Percentiles rank a stretch among this genome's conserved stretches.
These are phyloP conservation scores for Myrmecophaga tridactyla DNA, from an alignment of 2,113 vertebrate genomes.

Conservation along the genomic window DNA sequence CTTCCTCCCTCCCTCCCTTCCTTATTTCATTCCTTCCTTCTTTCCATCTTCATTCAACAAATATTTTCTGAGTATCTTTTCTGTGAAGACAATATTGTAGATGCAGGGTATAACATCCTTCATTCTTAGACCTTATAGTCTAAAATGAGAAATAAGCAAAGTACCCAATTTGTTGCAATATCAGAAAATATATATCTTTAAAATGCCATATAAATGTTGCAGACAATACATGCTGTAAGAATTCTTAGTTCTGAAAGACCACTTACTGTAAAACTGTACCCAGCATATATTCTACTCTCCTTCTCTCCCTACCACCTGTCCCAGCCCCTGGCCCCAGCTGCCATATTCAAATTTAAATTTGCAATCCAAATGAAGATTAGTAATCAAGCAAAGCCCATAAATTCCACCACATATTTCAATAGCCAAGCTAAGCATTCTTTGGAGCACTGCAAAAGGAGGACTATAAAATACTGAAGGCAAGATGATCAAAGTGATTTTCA, in stretches of 20 bases:
- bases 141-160: not conserved
- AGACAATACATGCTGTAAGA: not conserved
- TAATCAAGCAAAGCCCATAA: conserved; percentile 30
- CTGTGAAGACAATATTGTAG: not conserved
- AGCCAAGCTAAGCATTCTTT: conserved; percentile 34
- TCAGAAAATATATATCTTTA: not conserved
- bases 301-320: not conserved
- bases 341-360: conserved; percentile 40
- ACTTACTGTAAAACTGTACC: not conserved
- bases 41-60: not conserved
- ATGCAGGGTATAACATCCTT: not conserved
- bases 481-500: conserved; percentile 24
- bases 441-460: not conserved
- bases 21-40: not conserved
- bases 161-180: not conserved
- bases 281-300: not conserved
- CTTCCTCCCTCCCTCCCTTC: not conserved
- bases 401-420: conserved; percentile 37
- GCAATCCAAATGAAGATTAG: conserved; percentile 47
- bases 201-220: not conserved
- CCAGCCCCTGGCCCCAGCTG: not conserved
- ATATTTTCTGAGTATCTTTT: not conserved
- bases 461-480: conserved; percentile 33
- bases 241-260: not conserved
- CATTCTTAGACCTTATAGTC: not conserved